Conservation (phyloP, 2,113 vertebrate species). For the Chloropsis cyanopogon region DNA sequence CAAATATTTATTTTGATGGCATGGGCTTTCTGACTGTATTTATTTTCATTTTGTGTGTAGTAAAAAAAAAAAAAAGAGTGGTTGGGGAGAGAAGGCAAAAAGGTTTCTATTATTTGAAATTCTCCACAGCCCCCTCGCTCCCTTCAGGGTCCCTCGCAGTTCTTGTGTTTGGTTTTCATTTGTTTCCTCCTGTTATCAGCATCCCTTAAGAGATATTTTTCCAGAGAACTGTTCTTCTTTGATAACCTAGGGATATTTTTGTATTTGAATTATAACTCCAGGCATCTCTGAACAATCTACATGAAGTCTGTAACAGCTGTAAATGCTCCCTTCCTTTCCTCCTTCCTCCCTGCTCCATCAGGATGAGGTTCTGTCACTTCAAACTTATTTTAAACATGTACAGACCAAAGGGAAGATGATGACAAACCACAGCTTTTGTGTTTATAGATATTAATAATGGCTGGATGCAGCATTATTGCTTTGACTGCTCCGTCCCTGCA, state of each 20-base stretch:
- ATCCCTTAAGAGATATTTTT: neutral
- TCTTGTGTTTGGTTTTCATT: constrained; percentile 39
- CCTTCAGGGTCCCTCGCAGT: neutral
- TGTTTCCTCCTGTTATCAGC: neutral
- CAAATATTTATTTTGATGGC: constrained; percentile 48
- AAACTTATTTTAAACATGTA: neutral
- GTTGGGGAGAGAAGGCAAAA: neutral
- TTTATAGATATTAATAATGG: neutral
- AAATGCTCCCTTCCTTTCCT: neutral
- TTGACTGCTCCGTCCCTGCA: neutral
- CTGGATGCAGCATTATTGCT: neutral
- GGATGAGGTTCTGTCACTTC: neutral
- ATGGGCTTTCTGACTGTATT: neutral
- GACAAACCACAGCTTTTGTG: constrained; percentile 1
- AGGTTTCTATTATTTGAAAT: neutral
- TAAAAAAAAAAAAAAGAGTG: neutral
- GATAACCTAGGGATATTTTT: constrained; percentile 33
- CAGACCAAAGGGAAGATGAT: neutral
- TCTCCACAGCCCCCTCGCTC: neutral
- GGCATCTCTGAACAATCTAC: constrained; percentile 1
- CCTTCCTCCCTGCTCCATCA: neutral
- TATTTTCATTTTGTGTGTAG: constrained; percentile 1
- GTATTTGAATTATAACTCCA: neutral
- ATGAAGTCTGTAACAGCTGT: neutral
- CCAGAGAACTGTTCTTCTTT: neutral